A percentile compares a stretch with the other conserved stretches of the same genome.
phyloP scores from a whole-genome alignment of 2,888 invertebrate genomes.

The Phengaris arion region DNA sequence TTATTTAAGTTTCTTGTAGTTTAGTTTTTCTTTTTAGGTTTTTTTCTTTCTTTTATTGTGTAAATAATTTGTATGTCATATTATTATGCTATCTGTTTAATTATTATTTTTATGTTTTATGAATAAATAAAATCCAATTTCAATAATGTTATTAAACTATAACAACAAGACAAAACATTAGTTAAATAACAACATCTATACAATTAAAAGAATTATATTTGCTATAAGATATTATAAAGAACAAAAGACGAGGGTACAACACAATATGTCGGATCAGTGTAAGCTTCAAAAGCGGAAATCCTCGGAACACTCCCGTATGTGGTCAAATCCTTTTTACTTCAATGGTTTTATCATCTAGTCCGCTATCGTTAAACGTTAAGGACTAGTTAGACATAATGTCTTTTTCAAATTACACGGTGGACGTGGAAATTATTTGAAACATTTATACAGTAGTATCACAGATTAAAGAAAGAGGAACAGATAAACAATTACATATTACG shows the following conservation, averaged over 20 bases:
- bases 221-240: not conserved
- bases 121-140: too few species aligned
- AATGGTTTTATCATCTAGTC: constrained; percentile 25
- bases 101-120: too few species aligned
- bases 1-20: too few species aligned
- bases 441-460: not conserved
- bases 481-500: too few species aligned
- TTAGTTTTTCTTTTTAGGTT: too few species aligned
- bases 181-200: too few species aligned
- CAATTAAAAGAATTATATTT: not conserved
- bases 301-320: not conserved
- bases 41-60: too few species aligned
- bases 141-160: too few species aligned
- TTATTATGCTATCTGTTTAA: too few species aligned
- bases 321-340: constrained; percentile 27
- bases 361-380: constrained; percentile 25
- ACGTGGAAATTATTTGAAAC: not conserved
- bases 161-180: too few species aligned
- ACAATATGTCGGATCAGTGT: constrained; percentile 11
- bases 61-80: too few species aligned
- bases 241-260: constrained; percentile 13
- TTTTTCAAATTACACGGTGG: not conserved
- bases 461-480: not conserved
- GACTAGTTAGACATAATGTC: constrained; percentile 13
- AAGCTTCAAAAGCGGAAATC: constrained; percentile 20